Evolutionary conservation across 2,113 vertebrate species (phyloP), one percentile per base, ranked within the genome.

Genomic region (Misgurnus mizolepis): DNA sequence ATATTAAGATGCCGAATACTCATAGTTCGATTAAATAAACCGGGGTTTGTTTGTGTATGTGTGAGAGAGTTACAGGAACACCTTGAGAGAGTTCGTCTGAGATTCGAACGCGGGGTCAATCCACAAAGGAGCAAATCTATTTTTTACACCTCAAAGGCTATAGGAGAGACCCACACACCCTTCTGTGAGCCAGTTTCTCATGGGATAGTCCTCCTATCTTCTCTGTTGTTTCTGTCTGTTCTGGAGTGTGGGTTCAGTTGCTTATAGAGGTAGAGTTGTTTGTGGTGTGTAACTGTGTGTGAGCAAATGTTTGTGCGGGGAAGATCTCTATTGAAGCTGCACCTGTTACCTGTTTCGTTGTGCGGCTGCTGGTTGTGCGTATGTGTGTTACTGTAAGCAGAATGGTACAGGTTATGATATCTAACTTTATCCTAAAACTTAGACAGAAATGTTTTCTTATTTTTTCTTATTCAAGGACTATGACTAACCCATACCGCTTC

Each of bases 91-190:
- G 53, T 41, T 34, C 9, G 67, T 41, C 4, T 17, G 62, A 55
- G 11, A 67, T n/a, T 67, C 56, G 34, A 66, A 39, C 39, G 8
- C 10, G 49, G n/a, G 75, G 75, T 78, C 50, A 56, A n/a, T 56
- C n/a, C n/a, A 40, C 10, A 4, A 53, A 64, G 39, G 39, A 78
- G 34, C 10, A 67, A 58, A 78, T 67, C 39, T 17, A 78, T 78
- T 78, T 67, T 78, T 56, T 27, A 56, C 75, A 67, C 64, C 64
- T 58, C 64, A 67, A 67, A 78, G n/a, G 50, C 34, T 15, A 40
- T 49, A 67, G 39, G 18, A 17, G 27, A 27, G 27, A 40, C n/a
- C 5, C 22, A 4, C 62, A 12, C 41, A 62, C 41, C 65, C 60
- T 11, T 60, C 18, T 17, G 18, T 47, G 4, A 6, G 73, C 15